Base-by-base conservation (phyloP, 2,113 vertebrate species). In the Sigmodon hispidus region DNA sequence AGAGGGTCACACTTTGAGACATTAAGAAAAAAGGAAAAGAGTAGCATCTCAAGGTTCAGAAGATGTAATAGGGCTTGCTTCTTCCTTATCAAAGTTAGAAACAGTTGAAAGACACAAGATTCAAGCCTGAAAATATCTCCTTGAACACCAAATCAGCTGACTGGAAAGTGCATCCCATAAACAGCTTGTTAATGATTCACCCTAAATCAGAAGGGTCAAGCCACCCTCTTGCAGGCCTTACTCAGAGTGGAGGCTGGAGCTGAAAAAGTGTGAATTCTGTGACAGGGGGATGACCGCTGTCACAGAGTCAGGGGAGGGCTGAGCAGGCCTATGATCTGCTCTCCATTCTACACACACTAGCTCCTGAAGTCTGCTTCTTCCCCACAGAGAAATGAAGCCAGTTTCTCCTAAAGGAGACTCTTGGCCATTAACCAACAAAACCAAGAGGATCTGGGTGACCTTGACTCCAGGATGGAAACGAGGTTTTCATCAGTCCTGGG, bases 161-260 rank as follows among this genome's bases (percentile, higher is more conserved):
- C 17, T 90, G 67, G 87, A 90, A 87, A 91, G 45, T 36, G 3
- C 22, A 12, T 31, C 65, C 7, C 43, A 55, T 77, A 36, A 92
- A n/a, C 65, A 86, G 70, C 73, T 94, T 93, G 57, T 59, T 75
- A 52, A 70, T 55, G 22, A 77, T 83, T 94, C 21, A 36, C 40
- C 40, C n/a, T 40, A 43, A 91, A 52, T 67, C 17, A 34, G n/a
- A 94, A 52, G 43, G n/a, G 31, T 67, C 19, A 50, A 22, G 59
- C 24, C 52, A 17, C 69, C 2, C 3, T 94, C 24, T 69, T 52
- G 34, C 19, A n/a, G 77, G 9, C 48, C 61, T 57, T 15, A 31
- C 63, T 61, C n/a, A 63, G 36, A 1, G 5, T 7, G 36, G 29
- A 22, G 34, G 48, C 70, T 89, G 52, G 16, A 31, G 21, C 36